phyloP scores from a whole-genome alignment of 2,113 vertebrate species.

The Plecturocebus donacophilus region DNA sequence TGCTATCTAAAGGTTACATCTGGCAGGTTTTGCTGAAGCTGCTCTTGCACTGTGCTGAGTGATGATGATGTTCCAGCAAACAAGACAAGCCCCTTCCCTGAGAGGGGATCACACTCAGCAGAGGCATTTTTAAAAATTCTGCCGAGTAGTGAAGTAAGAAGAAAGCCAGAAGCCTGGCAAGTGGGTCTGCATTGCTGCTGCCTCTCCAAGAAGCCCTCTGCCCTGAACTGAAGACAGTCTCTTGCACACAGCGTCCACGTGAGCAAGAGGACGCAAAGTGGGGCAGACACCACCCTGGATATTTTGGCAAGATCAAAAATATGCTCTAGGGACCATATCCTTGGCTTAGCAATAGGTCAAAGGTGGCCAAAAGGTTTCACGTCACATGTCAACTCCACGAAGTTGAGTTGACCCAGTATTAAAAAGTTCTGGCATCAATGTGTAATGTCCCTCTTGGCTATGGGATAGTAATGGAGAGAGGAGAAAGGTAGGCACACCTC shows the following conservation, averaged over 20 bases:
- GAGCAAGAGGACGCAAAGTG: background rate
- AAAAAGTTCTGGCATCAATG: background rate
- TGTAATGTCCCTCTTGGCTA: background rate
- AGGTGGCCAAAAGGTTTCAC: background rate
- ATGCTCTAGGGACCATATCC: background rate
- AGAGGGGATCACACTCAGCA: background rate
- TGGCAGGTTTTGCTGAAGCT: constrained; percentile 78
- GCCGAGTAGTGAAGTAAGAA: constrained; percentile 34
- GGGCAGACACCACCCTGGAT: background rate
- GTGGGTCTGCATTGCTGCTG: constrained; percentile 38
- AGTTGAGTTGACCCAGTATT: background rate
- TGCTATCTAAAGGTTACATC: constrained; percentile 75
- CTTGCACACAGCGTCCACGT: background rate
- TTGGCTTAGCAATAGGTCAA: background rate
- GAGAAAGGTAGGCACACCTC: fast-evolving
- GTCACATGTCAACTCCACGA: background rate
- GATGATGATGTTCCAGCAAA: constrained; percentile 36
- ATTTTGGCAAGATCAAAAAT: background rate
- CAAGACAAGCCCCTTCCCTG: constrained; percentile 68
- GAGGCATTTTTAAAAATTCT: constrained; percentile 73
- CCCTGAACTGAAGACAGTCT: constrained; percentile 43
- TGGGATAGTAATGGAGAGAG: background rate
- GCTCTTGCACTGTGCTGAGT: constrained; percentile 50
- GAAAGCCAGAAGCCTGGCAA: constrained; percentile 60
- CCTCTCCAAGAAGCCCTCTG: constrained; percentile 59